phyloP scores from a whole-genome alignment of 2,113 vertebrate genomes.

The Notarius quadriscutis region DNA sequence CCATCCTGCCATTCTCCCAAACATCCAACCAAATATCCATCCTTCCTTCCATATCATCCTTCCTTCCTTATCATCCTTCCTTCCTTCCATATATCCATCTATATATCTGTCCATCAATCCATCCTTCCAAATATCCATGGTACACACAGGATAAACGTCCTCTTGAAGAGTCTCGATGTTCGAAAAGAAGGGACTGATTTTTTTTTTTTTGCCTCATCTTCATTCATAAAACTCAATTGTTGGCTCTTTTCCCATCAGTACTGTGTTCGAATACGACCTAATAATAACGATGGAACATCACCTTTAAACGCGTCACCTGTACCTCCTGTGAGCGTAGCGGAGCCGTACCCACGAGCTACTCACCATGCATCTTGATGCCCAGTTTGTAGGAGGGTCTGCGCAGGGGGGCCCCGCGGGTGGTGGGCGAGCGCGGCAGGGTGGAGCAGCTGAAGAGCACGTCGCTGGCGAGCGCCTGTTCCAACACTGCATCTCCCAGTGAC shows the following conservation, averaged over 20 bases:
- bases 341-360: slow-evolving; percentile 41
- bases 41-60: not conserved
- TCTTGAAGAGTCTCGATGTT: too few species aligned
- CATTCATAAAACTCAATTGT: not conserved
- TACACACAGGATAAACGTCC: too few species aligned
- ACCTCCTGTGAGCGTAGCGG: not conserved
- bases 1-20: not conserved
- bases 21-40: not conserved
- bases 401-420: slow-evolving; percentile 87
- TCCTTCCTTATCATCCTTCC: not conserved
- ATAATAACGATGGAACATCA: not conserved
- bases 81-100: not conserved
- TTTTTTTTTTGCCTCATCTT: not conserved
- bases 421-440: slow-evolving; percentile 84
- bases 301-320: not conserved
- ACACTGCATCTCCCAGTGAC: slow-evolving; percentile 70
- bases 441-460: slow-evolving; percentile 97
- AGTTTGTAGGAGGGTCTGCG: slow-evolving; percentile 93
- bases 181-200: not conserved
- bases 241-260: not conserved
- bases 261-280: not conserved
- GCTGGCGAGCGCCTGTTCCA: slow-evolving; percentile 83
- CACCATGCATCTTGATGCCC: slow-evolving; percentile 93
- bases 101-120: too few species aligned
- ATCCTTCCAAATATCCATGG: not conserved